Base-by-base conservation (phyloP, 2,888 invertebrate genomes). In the Pristionchus maxplancki region DNA sequence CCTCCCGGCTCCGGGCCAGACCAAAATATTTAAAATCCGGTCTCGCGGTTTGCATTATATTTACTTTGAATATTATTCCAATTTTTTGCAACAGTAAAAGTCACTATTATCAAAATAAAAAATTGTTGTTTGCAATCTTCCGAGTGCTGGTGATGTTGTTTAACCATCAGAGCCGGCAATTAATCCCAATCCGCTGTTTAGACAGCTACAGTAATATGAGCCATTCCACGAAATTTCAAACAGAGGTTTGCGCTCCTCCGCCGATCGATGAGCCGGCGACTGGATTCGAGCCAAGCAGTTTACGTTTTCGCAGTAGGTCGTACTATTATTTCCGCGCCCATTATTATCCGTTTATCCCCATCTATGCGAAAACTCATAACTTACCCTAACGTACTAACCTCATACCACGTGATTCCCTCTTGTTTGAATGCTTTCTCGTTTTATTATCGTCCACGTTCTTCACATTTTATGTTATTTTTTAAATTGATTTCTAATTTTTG, bases 221-320 rank as follows among this genome's bases (percentile, higher is more conserved):
- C 82, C 50, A 83, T 83, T 83, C 50, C 11, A 17, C 17, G 82
- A 13, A 48, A 83, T 53, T 84, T 82, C 82, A 82, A 82, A 82
- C 13, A 13, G 15, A 0, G 44, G 31, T n/a, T 87, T 87, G 87
- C 67, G 24, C 87, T 71, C 50, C 87, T 71, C 20, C 3, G 17
- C 24, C 71, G 78, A 88, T 88, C 88, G 88, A 88, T 88, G 88
- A 81, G 78, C 40, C 44, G 62, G 31, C n/a, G 81, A 88, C 88
- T 88, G 88, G 88, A 88, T 88, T 64, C 62, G 58, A 88, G 88
- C 88, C 88, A 88, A 88, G 82, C 82, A 44, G 82, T 83, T 83
- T 83, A 44, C 78, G 78, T 78, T 78, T 40, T 78, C n/a, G 78
- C 44, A 48, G 78, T 78, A 44, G 78, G 13, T 44, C 78, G 28